Evolutionary conservation across 2,797 vertebrate species (phyloP).

Genomic region (Streptopelia turtur): DNA sequence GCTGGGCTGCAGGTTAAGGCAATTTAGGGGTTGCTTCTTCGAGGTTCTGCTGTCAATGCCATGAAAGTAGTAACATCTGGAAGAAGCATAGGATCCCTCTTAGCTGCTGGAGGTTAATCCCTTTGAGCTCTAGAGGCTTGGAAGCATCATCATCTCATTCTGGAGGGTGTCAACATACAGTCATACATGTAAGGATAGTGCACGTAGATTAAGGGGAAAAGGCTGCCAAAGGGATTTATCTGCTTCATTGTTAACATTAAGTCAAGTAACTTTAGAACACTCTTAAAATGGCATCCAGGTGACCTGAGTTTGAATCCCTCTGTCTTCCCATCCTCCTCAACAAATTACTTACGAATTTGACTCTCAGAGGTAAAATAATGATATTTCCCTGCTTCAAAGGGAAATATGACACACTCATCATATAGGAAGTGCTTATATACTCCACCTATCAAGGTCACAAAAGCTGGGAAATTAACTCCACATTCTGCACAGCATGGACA

Average conservation of each 20-base stretch:
- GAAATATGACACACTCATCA: background rate
- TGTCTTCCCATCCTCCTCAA: background rate
- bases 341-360: background rate
- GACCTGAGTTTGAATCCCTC: background rate
- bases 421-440: background rate
- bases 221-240: background rate
- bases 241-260: background rate
- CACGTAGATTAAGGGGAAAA: background rate
- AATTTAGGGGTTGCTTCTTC: background rate
- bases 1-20: background rate
- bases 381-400: background rate
- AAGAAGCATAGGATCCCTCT: background rate
- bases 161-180: background rate
- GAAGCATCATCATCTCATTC: background rate
- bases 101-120: background rate
- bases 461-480: slow-evolving; percentile 48
- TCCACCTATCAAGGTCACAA: background rate
- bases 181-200: background rate
- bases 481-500: background rate
- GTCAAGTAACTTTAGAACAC: background rate
- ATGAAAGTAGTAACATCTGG: background rate
- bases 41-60: background rate
- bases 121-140: background rate
- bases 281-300: background rate
- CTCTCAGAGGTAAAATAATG: background rate